Conservation (phyloP, 2,888 invertebrate species). For the Dynastes tityus region DNA sequence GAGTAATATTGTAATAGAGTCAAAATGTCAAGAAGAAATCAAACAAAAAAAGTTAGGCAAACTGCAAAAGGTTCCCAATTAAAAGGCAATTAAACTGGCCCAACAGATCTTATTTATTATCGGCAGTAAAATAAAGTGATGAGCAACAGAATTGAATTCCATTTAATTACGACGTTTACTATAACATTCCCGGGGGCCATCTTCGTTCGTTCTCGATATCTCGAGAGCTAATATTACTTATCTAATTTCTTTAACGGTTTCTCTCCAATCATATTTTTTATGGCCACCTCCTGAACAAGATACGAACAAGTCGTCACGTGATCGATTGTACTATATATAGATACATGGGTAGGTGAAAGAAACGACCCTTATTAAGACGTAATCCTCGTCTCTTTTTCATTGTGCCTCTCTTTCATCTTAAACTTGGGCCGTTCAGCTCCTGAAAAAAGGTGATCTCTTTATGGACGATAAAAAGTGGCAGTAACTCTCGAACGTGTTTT, state of each 20-base stretch:
- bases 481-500: conserved; percentile 49
- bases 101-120: too few species aligned
- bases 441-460: conserved; percentile 38
- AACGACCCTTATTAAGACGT: conserved; percentile 44
- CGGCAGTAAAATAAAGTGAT: too few species aligned
- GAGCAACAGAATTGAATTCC: background rate
- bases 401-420: conserved; percentile 27
- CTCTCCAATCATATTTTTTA: conserved; percentile 36
- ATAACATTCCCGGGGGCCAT: background rate
- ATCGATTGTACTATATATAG: conserved; percentile 17
- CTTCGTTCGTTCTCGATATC: conserved; percentile 1
- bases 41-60: too few species aligned
- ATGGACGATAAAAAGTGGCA: conserved; percentile 43
- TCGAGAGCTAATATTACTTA: conserved; percentile 33
- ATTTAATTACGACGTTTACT: conserved; percentile 1
- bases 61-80: too few species aligned
- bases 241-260: conserved; percentile 25
- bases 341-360: conserved; percentile 27
- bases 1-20: too few species aligned
- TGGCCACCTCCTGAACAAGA: conserved; percentile 13
- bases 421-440: conserved; percentile 25
- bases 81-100: too few species aligned
- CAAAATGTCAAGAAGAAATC: too few species aligned
- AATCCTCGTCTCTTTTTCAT: conserved; percentile 40
- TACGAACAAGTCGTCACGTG: conserved; percentile 35